A percentile compares a stretch with the other conserved stretches of the same genome.
phyloP scores from a whole-genome alignment of 30 jellyfish, hydroid and myxozoan species.

The Sanderia malayensis region DNA sequence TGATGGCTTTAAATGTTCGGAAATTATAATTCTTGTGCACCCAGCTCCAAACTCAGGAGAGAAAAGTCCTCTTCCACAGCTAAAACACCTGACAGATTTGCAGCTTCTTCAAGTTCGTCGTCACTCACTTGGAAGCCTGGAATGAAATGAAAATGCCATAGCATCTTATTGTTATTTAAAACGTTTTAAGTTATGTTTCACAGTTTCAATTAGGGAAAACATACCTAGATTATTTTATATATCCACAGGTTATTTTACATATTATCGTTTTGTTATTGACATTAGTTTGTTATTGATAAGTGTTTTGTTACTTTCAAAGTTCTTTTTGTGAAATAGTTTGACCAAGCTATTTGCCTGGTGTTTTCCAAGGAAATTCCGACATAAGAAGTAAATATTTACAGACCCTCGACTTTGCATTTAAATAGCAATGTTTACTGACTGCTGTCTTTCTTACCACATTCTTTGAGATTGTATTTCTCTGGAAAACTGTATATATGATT shows the following conservation, averaged over 20 bases:
- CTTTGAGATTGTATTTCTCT: slow-evolving; percentile 30
- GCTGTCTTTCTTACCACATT: no score
- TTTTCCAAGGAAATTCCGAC: no score
- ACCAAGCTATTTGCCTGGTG: background rate
- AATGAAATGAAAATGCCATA: background rate
- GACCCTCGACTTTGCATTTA: no score
- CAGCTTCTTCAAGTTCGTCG: background rate
- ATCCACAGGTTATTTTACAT: no score
- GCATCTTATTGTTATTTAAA: no score
- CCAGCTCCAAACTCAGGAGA: slow-evolving; percentile 1
- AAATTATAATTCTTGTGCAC: no score
- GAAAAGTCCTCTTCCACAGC: background rate
- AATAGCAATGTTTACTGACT: no score
- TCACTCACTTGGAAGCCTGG: slow-evolving; percentile 6
- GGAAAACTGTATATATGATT: slow-evolving; percentile 49
- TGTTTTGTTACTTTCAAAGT: background rate
- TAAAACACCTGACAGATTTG: background rate
- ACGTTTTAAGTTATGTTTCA: no score
- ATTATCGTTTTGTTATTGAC: background rate
- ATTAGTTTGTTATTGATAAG: background rate
- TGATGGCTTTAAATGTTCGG: no score
- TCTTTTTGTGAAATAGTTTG: background rate
- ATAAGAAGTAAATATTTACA: no score
- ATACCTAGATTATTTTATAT: background rate
- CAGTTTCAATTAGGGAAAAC: background rate